phyloP scores from a whole-genome alignment of 2,797 vertebrate genomes.

The Psittacula echo region DNA sequence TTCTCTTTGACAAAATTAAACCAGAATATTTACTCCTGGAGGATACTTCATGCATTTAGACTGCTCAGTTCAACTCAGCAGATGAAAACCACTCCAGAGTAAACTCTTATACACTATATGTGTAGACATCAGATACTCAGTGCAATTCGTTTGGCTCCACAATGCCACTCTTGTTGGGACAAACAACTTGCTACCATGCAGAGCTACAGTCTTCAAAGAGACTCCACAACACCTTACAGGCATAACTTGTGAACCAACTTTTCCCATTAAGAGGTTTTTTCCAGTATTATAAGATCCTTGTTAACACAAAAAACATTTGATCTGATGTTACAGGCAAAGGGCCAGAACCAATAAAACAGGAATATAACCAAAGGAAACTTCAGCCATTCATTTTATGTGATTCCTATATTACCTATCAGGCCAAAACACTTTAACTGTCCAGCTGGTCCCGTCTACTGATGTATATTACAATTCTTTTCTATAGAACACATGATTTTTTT shows the following conservation, averaged over 20 bases:
- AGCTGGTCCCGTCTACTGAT: no score
- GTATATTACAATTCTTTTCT: not conserved
- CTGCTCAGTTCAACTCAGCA: not conserved
- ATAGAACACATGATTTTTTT: not conserved
- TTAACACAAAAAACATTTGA: not conserved
- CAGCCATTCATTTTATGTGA: not conserved
- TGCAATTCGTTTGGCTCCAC: not conserved
- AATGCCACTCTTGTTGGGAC: not conserved
- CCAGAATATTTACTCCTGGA: not conserved
- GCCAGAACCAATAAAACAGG: not conserved
- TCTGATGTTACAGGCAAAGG: not conserved
- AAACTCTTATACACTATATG: not conserved
- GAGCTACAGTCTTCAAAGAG: not conserved
- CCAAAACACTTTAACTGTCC: not conserved
- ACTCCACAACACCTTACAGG: not conserved
- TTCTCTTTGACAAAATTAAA: not conserved
- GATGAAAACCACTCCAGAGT: not conserved
- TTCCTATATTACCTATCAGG: not conserved
- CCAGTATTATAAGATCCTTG: not conserved
- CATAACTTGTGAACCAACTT: not conserved
- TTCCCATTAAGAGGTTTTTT: not conserved
- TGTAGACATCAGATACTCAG: not conserved
- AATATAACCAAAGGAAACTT: not conserved
- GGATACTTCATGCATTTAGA: not conserved
- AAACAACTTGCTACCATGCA: not conserved